Evolutionary conservation across 37 sponge, comb jelly and placozoan species (phyloP), one percentile per base, ranked within the genome.

Genomic region (Beroe ovata): DNA sequence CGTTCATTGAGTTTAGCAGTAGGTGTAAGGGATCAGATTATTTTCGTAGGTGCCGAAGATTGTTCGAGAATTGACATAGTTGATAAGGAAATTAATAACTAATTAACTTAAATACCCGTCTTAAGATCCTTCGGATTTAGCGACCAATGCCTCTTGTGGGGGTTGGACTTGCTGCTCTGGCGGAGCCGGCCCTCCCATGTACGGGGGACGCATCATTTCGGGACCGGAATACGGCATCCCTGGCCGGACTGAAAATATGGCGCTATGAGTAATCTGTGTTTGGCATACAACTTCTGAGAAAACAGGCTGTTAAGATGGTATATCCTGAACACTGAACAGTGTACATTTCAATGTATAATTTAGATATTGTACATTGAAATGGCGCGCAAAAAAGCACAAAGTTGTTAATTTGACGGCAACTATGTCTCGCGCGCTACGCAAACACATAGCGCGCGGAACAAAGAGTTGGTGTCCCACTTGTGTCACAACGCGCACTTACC

Each of bases 181-280:
- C 3, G 69, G 69, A 4, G 69, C 32, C 11, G 69, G 69, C 6
- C 69, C 69, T 34, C 69, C 36, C 69, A 66, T 66, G 36, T 32
- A 66, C 18, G 69, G 69, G 36, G 69, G 69, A 14, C 69, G 69
- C 69, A 66, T 66, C 69, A 66, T 66, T 37, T 66, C 69, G 8
- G 25, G 69, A 11, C 69, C 69, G 4, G 25, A 32, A 3, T 25
- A 30, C 32, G 69, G 69, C 69, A 66, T 66, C 3, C 36, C 69
- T 14, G 69, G 69, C 2, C 69, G 33, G 6, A 66, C 69, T 66
- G 69, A 66, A 66, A 66, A 30, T 30, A 30, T 62, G 4, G 8
- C 3, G n/a, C n/a, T n/a, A n/a, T n/a, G n/a, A n/a, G n/a, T n/a
- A n/a, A n/a, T n/a, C n/a, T n/a, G n/a, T n/a, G n/a, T n/a, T n/a